These are phyloP conservation scores for Celastrina argiolus DNA, from an alignment of 2,888 invertebrate species.

Conservation along the genomic window DNA sequence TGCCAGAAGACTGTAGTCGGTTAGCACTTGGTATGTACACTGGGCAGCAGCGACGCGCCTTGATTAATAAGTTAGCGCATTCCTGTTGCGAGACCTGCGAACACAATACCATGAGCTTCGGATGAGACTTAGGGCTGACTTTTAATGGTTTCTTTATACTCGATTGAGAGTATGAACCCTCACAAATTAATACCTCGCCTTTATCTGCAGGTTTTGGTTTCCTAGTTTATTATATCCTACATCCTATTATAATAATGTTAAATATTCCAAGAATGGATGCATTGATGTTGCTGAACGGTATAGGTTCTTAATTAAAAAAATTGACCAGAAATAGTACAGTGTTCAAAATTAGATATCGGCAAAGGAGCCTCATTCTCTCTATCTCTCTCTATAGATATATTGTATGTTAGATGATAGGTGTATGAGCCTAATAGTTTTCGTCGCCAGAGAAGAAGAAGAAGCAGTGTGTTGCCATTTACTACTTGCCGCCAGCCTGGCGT, in stretches of 20 bases:
- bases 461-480: neutral
- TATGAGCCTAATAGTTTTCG: too few relatives aligned
- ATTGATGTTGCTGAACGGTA: too few relatives aligned
- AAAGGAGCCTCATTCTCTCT: too few relatives aligned
- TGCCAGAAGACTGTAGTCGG: neutral
- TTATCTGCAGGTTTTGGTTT: neutral
- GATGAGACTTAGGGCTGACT: neutral
- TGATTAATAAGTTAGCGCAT: slow-evolving; percentile 11
- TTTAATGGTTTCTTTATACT: neutral
- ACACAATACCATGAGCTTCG: neutral
- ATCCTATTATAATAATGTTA: too few relatives aligned
- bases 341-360: too few relatives aligned
- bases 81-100: neutral
- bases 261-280: too few relatives aligned
- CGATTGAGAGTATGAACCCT: neutral
- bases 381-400: too few relatives aligned
- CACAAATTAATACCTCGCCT: neutral
- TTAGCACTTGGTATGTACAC: neutral
- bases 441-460: too few relatives aligned
- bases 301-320: too few relatives aligned
- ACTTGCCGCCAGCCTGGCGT: neutral
- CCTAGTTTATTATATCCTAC: too few relatives aligned
- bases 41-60: slow-evolving; percentile 2
- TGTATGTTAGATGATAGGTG: too few relatives aligned
- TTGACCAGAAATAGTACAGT: too few relatives aligned